Base-by-base conservation (phyloP, 2,113 vertebrate species). In the Hipposideros armiger region DNA sequence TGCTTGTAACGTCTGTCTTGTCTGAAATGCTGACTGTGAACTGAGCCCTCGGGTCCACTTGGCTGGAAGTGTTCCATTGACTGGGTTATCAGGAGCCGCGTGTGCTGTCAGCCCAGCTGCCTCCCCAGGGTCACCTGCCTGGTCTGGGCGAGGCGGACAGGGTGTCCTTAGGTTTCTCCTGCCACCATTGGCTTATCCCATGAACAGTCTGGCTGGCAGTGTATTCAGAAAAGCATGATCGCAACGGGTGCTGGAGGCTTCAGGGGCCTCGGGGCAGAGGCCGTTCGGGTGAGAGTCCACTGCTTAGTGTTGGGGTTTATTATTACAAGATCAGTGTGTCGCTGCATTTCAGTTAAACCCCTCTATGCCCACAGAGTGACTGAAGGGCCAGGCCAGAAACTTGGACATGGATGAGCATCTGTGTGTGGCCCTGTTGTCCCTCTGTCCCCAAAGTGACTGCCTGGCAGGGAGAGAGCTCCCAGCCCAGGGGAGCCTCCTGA, bases 241-340 rank as follows among this genome's bases (percentile, higher is more conserved):
- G 40, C 5, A 7, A 42, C 22, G 22, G 58, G 5, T 9, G 4
- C 13, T 4, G 66, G 42, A 87, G 56, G 19, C 64, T 77, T 52
- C 4, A 20, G 7, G 66, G 40, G 3, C 24, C 64, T 40, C 40
- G 4, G 2, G 10, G 15, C 93, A 50, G 30, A 69, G 28, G 30
- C 7, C 1, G 26, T n/a, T 2, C 1, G 2, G 3, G 5, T 0
- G 20, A 22, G 47, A 58, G 26, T 7, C 30, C 58, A 40, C 73
- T 81, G 17, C 36, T 87, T 95, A 70, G 42, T 3, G 28, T 66
- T 6, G 3, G 40, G 15, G 26, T 54, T 19, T 45, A 8, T 83
- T 87, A 76, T 58, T 28, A 30, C 45, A 84, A 92, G 76, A 90
- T 85, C 0, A 7, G 8, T 67, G 2, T 60, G 11, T 47, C 67